Base-by-base conservation (phyloP, 2,113 vertebrate species). In the Tilapia sparmanii region DNA sequence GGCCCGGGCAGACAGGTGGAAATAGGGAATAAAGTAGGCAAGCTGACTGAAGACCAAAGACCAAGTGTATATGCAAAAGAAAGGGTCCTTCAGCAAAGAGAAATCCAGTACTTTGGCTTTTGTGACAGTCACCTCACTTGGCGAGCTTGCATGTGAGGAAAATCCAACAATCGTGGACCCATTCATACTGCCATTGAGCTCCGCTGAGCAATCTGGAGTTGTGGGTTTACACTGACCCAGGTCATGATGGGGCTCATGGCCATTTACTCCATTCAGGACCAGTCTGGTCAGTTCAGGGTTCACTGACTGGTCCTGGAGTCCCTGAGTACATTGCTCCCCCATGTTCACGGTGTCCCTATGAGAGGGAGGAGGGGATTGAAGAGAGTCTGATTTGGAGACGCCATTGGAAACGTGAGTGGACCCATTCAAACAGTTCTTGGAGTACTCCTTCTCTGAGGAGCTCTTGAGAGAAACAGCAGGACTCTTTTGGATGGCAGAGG, bases 61-160 rank as follows among this genome's bases (percentile, higher is more conserved):
- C 97, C 97, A 99, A 0, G 97, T 98, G 93, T 97, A 98, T 88
- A 99, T 96, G 87, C 95, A 98, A 91, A 99, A 99, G 89, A 98
- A 88, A 2, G 98, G 98, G 87, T 98, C 96, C 95, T 95, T 98
- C 40, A 99, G 90, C 0, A 98, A 95, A 24, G 97, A 97, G 73
- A 97, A 94, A 86, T 98, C 97, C 15, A 98, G 91, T 19, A 97
- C 90, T 95, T 96, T 95, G 90, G 86, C 2, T 86, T 92, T 87
- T 81, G 1, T 73, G 19, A 61, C 26, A 1, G 63, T 33, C 57
- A 81, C 85, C 81, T 96, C 90, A 63, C 26, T 82, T 10, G 84
- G 89, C 6, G 81, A 89, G 57, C 86, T 89, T 53, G 68, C 63
- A 53, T 90, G 80, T 57, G 90, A 86, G 18, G 93, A 55, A 76